Base-by-base conservation (phyloP, 1,140 invertebrate species). In the Akabosia matsudoensis region DNA sequence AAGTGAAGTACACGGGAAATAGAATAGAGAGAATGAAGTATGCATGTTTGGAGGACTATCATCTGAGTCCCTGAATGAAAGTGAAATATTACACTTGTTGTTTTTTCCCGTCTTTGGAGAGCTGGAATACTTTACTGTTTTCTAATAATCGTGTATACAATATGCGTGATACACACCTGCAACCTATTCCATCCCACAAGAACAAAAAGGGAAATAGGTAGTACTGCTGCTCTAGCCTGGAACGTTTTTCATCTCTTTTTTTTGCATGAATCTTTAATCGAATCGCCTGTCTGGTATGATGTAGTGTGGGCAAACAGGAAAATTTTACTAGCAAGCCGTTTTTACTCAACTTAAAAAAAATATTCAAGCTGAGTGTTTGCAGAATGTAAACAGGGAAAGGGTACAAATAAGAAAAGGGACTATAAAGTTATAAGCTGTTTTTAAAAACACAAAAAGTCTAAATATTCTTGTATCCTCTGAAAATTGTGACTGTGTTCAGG, bases 21-120 rank as follows among this genome's bases (percentile, higher is more conserved):
- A n/a, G n/a, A n/a, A n/a, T n/a, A n/a, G n/a, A n/a, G n/a, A n/a
- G n/a, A n/a, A n/a, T n/a, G n/a, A 45, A 45, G 7, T 45, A 18
- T 45, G 18, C 7, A 18, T 10, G 37, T 18, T 7, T 7, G 7
- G 37, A 45, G 18, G 37, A 45, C 37, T 18, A 45, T 45, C n/a
- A 45, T 45, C 37, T 18, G 7, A 45, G 37, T 45, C 37, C 37
- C 37, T 30, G 61, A 31, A 67, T 67, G 61, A 67, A 67, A 67
- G 61, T 67, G n/a, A 72, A 72, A 72, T 34, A 72, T 72, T 34
- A 72, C 70, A 45, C 70, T 72, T 45, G 33, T 37, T 45, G 70
- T 72, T 72, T 72, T 28, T 3, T 67, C n/a, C n/a, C n/a, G n/a
- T 67, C 30, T 24, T 14, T 61, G 4, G 54, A 24, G 7, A 14